Percentiles rank a stretch among this genome's conserved stretches.
Evolutionary conservation across 2,797 vertebrate genomes (phyloP).

Genomic region (Halcyon chelicuti): DNA sequence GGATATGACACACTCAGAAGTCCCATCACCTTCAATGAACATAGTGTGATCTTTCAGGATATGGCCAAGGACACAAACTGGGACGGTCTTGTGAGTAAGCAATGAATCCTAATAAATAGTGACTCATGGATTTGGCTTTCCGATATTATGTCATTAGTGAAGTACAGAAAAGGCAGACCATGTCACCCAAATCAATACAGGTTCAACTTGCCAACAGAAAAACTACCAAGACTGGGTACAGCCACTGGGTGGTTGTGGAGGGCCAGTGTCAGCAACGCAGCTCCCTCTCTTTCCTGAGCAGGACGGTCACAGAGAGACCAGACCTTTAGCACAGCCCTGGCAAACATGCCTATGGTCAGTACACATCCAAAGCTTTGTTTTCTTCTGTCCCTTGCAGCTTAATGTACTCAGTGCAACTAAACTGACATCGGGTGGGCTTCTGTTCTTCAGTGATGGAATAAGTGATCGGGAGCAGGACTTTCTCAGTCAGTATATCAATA

Average conservation of each 20-base stretch:
- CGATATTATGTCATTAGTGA: background rate
- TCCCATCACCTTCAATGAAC: background rate
- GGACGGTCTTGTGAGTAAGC: background rate
- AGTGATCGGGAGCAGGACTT: background rate
- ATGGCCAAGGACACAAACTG: background rate
- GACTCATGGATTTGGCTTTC: background rate
- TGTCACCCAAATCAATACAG: background rate
- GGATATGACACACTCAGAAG: background rate
- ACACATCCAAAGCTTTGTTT: background rate
- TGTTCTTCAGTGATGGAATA: background rate
- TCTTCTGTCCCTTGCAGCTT: background rate
- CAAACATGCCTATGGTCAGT: background rate
- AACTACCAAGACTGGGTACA: background rate
- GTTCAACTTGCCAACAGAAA: background rate
- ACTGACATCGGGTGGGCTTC: background rate
- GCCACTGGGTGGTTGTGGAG: background rate
- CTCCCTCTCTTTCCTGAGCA: background rate
- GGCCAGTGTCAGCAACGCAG: background rate
- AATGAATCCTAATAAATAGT: background rate
- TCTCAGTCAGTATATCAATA: conserved; percentile 22
- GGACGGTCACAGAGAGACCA: fast-evolving
- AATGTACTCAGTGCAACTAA: background rate
- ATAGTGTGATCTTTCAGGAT: background rate
- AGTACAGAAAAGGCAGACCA: background rate
- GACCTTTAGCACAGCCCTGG: background rate